phyloP scores from a whole-genome alignment of 2,797 vertebrate genomes.

The Tragopan temminckii region DNA sequence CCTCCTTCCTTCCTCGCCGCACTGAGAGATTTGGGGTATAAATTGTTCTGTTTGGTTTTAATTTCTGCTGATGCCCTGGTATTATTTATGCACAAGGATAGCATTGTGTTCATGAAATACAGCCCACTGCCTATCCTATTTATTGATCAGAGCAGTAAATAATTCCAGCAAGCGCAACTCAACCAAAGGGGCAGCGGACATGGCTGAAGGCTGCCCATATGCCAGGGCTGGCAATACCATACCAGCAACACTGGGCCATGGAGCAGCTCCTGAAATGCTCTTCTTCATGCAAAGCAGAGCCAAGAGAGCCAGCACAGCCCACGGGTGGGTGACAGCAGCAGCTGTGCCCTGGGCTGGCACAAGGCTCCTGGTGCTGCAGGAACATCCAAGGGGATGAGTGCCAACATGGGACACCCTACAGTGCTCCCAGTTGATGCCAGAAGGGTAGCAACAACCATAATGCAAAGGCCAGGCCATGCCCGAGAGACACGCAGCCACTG shows the following conservation, averaged over 20 bases:
- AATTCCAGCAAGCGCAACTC: constrained; percentile 22
- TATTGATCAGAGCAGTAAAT: constrained; percentile 12
- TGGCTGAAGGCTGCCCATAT: background rate
- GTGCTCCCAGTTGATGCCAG: background rate
- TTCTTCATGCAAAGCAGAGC: background rate
- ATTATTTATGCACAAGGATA: constrained; percentile 1
- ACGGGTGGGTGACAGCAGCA: background rate
- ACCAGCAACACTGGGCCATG: background rate
- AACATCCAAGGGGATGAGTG: background rate
- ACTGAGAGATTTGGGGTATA: background rate
- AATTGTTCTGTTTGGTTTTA: constrained; percentile 20
- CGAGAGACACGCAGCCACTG: fast-evolving
- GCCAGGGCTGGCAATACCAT: background rate
- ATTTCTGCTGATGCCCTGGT: constrained; percentile 14
- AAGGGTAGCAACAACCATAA: background rate
- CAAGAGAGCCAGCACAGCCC: background rate
- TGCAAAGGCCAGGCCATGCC: fast-evolving
- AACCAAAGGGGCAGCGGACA: background rate
- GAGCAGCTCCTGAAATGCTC: background rate
- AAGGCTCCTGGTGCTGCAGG: background rate
- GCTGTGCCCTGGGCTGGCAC: constrained; percentile 15
- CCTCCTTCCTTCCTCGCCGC: background rate
- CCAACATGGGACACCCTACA: background rate
- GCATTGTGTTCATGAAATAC: background rate
- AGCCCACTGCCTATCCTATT: background rate